A percentile compares a stretch with the other conserved stretches of the same genome.
phyloP scores from a whole-genome alignment of 1,140 invertebrate genomes.

The Drosophila bocki region DNA sequence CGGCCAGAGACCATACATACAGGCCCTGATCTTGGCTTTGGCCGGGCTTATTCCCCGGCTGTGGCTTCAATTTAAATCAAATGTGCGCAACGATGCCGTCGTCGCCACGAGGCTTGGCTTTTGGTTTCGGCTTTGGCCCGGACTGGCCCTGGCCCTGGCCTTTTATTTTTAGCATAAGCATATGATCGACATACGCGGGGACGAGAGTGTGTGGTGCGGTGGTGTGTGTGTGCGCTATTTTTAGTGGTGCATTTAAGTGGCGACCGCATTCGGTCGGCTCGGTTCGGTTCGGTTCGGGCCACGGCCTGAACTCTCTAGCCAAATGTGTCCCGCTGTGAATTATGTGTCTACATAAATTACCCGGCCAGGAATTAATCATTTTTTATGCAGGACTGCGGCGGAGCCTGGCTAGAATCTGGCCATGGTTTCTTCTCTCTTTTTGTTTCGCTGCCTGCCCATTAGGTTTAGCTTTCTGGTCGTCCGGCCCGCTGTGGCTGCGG shows the following conservation, averaged over 20 bases:
- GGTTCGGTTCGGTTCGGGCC: conserved; percentile 19
- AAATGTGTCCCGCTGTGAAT: conserved; percentile 82
- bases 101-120: conserved; percentile 39
- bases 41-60: conserved; percentile 27
- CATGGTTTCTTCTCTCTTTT: conserved; percentile 5
- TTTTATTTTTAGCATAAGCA: conserved; percentile 77
- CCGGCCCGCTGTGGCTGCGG: conserved; percentile 4
- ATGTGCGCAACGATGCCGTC: conserved; percentile 69
- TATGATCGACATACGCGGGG: conserved; percentile 65
- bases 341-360: conserved; percentile 84
- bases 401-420: conserved; percentile 32
- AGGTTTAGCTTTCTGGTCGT: conserved; percentile 53
- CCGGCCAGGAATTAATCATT: conserved; percentile 81
- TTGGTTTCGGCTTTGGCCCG: conserved; percentile 8
- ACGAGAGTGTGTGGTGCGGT: conserved; percentile 8
- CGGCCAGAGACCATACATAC: conserved; percentile 39
- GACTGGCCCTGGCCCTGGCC: conserved; percentile 46
- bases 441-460: conserved; percentile 57
- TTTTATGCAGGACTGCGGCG: conserved; percentile 74
- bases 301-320: conserved; percentile 75
- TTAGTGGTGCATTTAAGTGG: conserved; percentile 77
- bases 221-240: conserved; percentile 66
- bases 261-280: conserved; percentile 55
- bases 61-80: conserved; percentile 81
- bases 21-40: conserved; percentile 63